Conservation (phyloP, 2,113 vertebrate species). For the Bagarius yarrelli region DNA sequence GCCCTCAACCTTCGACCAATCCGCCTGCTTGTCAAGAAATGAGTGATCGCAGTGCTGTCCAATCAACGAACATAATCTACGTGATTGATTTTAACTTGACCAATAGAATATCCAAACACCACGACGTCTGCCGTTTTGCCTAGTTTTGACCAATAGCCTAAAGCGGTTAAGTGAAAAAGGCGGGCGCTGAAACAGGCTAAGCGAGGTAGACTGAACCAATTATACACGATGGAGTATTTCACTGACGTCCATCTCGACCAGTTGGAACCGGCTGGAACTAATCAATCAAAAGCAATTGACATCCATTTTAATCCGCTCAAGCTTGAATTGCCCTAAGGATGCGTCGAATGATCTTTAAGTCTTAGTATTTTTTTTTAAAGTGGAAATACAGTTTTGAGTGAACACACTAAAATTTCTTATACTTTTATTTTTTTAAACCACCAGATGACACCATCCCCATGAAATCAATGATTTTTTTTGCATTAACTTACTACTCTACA, state of each 20-base stretch:
- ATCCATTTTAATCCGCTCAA: slow-evolving; percentile 43
- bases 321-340: neutral
- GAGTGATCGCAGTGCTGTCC: slow-evolving; percentile 43
- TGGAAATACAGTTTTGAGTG: neutral
- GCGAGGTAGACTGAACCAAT: slow-evolving; percentile 52
- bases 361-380: neutral
- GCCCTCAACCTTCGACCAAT: slow-evolving; percentile 70
- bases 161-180: slow-evolving; percentile 44
- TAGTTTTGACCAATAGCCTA: slow-evolving; percentile 57
- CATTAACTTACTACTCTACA: neutral
- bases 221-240: slow-evolving; percentile 35
- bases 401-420: neutral
- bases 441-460: neutral
- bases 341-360: neutral
- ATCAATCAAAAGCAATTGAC: slow-evolving; percentile 56
- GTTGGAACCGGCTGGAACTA: slow-evolving; percentile 52
- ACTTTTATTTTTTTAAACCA: neutral
- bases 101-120: neutral
- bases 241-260: slow-evolving; percentile 61
- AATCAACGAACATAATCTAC: slow-evolving; percentile 29
- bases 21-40: slow-evolving; percentile 30
- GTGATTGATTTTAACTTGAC: slow-evolving; percentile 57
- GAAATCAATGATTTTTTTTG: neutral
- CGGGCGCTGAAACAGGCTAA: slow-evolving; percentile 20
- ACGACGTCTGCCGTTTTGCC: slow-evolving; percentile 31